Conservation (phyloP, 2,888 invertebrate genomes). For the Scaptomyza caliginosa region DNA sequence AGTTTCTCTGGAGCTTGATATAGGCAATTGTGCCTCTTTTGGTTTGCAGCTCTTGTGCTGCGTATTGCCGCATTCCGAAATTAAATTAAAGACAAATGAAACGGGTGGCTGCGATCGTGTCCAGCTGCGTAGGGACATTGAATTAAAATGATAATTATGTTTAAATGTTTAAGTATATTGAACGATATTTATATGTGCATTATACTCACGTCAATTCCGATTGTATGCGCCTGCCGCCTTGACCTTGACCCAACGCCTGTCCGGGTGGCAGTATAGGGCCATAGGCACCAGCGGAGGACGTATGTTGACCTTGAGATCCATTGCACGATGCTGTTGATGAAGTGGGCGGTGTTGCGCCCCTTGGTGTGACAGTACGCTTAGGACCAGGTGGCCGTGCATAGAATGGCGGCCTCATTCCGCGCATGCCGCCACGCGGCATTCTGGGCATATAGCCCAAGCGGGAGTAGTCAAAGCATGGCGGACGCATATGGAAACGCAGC, state of each 20-base stretch:
- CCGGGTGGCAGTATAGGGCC: constrained; percentile 44
- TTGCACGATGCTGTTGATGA: neutral
- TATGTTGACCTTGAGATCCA: constrained; percentile 7
- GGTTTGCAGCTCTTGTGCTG: constrained; percentile 54
- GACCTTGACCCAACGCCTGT: constrained; percentile 4
- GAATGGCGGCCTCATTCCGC: constrained; percentile 66
- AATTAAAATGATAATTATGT: neutral
- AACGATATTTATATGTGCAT: neutral
- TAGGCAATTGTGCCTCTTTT: neutral
- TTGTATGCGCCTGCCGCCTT: constrained; percentile 27
- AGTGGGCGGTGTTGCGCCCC: constrained; percentile 7
- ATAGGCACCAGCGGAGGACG: constrained; percentile 20
- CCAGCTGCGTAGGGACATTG: constrained; percentile 42
- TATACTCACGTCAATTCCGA: constrained; percentile 51
- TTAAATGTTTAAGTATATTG: neutral
- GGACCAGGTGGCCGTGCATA: constrained; percentile 39
- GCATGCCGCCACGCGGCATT: constrained; percentile 64
- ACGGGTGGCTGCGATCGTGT: constrained; percentile 47
- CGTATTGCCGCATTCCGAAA: constrained; percentile 45
- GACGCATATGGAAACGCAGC: constrained; percentile 62
- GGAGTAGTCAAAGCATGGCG: constrained; percentile 51
- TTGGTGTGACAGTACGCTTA: constrained; percentile 33
- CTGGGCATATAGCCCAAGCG: constrained; percentile 67
- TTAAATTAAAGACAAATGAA: constrained; percentile 46
- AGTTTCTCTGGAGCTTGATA: constrained; percentile 13